Percentiles rank a stretch among this genome's conserved stretches.
Conservation (phyloP, 2,888 invertebrate species). For the Macrosiphum euphorbiae region DNA sequence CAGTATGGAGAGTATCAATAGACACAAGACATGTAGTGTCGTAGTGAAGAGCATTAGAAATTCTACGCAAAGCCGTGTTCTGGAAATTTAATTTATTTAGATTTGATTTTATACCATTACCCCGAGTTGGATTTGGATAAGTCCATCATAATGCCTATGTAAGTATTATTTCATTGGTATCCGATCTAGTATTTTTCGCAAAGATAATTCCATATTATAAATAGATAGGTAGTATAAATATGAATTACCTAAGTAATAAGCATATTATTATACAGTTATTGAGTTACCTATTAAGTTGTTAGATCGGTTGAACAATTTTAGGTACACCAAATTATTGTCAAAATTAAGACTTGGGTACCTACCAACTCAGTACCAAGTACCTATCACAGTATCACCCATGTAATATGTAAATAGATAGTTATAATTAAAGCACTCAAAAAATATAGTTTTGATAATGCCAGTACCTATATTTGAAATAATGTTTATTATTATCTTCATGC, state of each 20-base stretch:
- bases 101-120: background rate
- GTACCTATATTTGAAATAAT: background rate
- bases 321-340: background rate
- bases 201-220: background rate
- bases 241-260: background rate
- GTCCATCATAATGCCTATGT: background rate
- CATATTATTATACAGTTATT: background rate
- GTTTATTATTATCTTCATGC: background rate
- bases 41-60: background rate
- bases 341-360: background rate
- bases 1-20: background rate
- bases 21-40: background rate
- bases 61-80: background rate
- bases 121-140: background rate
- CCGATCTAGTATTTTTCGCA: background rate
- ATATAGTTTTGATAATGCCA: background rate
- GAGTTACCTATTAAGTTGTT: background rate
- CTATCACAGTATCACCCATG: too few species aligned
- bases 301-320: background rate
- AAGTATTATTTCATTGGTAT: background rate
- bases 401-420: background rate
- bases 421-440: background rate
- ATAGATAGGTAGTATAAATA: background rate
- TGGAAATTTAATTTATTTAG: background rate
- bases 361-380: too few species aligned